Conservation (phyloP, 2,113 vertebrate genomes). For the Merops nubicus region DNA sequence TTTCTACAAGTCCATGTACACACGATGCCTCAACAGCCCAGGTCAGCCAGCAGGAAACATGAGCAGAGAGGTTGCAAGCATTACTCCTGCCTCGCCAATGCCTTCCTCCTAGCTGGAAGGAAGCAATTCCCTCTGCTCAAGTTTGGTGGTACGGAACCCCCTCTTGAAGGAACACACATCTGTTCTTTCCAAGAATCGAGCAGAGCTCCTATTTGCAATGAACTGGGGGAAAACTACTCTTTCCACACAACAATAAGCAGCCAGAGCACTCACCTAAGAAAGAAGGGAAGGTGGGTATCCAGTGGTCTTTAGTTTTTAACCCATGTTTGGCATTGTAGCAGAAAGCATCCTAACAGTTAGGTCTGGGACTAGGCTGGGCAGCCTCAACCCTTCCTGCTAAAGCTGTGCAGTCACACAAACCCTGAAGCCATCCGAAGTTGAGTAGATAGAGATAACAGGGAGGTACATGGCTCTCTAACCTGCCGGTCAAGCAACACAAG, state of each 20-base stretch:
- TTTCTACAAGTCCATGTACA: not conserved
- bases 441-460: not conserved
- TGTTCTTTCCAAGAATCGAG: not conserved
- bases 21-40: not conserved
- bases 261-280: not conserved
- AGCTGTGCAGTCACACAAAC: not conserved
- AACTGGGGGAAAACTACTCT: rapidly evolving
- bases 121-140: not conserved
- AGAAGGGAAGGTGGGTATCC: not conserved
- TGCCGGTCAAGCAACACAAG: not conserved
- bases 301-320: not conserved
- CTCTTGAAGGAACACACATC: rapidly evolving
- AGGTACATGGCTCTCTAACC: not conserved
- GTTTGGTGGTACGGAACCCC: not conserved
- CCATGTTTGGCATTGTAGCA: not conserved
- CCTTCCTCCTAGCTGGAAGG: not conserved
- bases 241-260: not conserved
- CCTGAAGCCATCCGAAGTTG: not conserved
- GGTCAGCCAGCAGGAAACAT: not conserved
- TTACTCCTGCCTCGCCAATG: not conserved
- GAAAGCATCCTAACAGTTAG: not conserved
- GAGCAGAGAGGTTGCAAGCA: not conserved
- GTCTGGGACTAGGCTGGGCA: not conserved
- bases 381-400: not conserved
- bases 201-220: not conserved